Percentiles rank a stretch among this genome's conserved stretches.
These are phyloP conservation scores for Pachypsylla venusta DNA, from an alignment of 1,140 invertebrate species.

Conservation along the genomic window DNA sequence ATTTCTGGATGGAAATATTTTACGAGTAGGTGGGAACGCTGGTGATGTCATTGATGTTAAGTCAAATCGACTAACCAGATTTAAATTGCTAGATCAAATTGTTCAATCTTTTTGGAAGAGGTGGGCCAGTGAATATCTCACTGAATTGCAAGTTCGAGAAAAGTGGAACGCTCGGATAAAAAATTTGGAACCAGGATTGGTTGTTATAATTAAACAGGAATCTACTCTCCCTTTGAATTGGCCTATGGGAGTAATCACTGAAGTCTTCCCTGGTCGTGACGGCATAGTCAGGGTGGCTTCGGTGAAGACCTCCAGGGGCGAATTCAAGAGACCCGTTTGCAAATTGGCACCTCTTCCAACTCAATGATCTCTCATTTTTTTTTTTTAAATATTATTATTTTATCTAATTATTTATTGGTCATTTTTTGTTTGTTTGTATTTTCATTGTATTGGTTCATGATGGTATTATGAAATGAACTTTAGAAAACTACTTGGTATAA, in stretches of 20 bases:
- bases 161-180: constrained; percentile 22
- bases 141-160: constrained; percentile 19
- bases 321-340: constrained; percentile 17
- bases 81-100: constrained; percentile 18
- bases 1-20: constrained; percentile 19
- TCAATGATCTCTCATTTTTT: neutral
- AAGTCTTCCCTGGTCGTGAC: constrained; percentile 22
- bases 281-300: constrained; percentile 20
- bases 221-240: constrained; percentile 19
- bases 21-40: constrained; percentile 14
- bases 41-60: neutral
- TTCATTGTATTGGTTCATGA: no score
- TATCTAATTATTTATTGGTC: no score
- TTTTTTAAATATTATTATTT: no score
- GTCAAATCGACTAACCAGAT: constrained; percentile 18
- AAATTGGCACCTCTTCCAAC: constrained; percentile 20
- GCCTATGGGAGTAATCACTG: constrained; percentile 21
- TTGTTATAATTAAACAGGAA: constrained; percentile 3
- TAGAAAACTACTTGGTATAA: no score
- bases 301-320: constrained; percentile 19
- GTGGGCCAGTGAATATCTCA: constrained; percentile 28
- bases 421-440: no score
- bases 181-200: neutral
- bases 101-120: constrained; percentile 25
- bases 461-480: no score